Evolutionary conservation across 2,797 vertebrate genomes (phyloP), one percentile per base, ranked within the genome.

Genomic region (Melanotaenia boesemani): DNA sequence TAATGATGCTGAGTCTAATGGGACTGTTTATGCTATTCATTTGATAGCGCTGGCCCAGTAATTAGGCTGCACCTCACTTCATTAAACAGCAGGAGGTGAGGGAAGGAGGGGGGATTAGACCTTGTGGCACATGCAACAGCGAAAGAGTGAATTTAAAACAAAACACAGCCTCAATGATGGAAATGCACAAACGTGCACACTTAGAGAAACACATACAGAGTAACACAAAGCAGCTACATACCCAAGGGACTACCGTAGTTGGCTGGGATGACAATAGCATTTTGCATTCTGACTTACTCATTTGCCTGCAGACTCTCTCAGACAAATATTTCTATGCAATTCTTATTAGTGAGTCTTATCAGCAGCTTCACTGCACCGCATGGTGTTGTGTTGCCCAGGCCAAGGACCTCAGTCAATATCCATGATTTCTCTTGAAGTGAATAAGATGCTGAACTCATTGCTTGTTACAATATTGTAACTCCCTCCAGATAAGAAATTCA

Each of bases 31-130:
- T 90, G 80, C 84, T 88, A 71, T 90, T 90, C 89, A 91, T 92
- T 93, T 90, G 86, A 90, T 88, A 87, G 92, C 46, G 36, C 77
- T 70, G 81, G 88, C 88, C 91, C 91, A 86, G 89, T 93, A 93
- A 94, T 94, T 93, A 92, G 91, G 89, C 89, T 73, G 76, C 90
- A 92, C 90, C 89, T 86, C 91, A 93, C 86, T 91, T 91, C 92
- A 93, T 93, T 94, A 91, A 88, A 89, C 93, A 91, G 85, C 74
- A 75, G 80, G 63, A 39, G 65, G 32, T 20, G 26, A 2, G 30
- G 4, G 44, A 6, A 8, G 32, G 32, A 34, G 57, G 37, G n/a
- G 37, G 24, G 28, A n/a, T 22, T 39, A 20, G 1, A 59, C 68
- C 72, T 48, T 20, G 59, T 80, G 80, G 67, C 67, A 67, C 10